Percentiles rank a stretch among this genome's conserved stretches.
Conservation (phyloP, 2,888 invertebrate species). For the Reticulitermes lucifugus region DNA sequence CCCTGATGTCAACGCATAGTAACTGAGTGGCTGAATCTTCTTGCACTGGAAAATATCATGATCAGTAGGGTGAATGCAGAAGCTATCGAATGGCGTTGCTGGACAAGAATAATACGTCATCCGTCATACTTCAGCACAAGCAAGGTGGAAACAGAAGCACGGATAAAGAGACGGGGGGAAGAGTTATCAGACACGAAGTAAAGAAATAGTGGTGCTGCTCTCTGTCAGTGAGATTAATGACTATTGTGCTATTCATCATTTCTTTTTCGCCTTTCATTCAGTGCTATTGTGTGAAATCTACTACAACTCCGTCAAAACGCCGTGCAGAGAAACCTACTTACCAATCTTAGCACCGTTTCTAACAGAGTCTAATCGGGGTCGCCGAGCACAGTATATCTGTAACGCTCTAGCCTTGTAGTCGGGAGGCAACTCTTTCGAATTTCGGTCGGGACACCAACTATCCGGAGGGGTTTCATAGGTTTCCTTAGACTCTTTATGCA, state of each 20-base stretch:
- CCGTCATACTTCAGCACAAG: conserved; percentile 3
- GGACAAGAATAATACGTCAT: conserved; percentile 35
- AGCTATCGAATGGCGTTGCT: background rate
- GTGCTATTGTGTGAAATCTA: background rate
- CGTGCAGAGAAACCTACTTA: background rate
- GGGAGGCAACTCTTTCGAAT: too few relatives aligned
- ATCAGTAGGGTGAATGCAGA: background rate
- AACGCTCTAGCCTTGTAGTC: too few relatives aligned
- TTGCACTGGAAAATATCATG: conserved; percentile 17
- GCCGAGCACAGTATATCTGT: too few relatives aligned
- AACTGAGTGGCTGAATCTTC: background rate
- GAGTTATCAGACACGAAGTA: conserved; percentile 21
- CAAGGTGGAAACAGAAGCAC: background rate
- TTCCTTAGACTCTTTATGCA: too few relatives aligned
- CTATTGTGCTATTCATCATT: conserved; percentile 38
- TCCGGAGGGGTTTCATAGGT: too few relatives aligned
- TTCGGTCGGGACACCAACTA: too few relatives aligned
- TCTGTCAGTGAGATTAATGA: conserved; percentile 37
- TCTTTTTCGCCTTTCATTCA: conserved; percentile 2
- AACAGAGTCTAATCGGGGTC: too few relatives aligned
- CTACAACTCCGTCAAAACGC: background rate
- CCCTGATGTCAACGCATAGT: too few relatives aligned
- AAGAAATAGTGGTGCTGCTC: conserved; percentile 19
- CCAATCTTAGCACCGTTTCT: background rate
- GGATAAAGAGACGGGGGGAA: conserved; percentile 3